Base-by-base conservation (phyloP, 2,888 invertebrate genomes). In the Julus scandinavius region DNA sequence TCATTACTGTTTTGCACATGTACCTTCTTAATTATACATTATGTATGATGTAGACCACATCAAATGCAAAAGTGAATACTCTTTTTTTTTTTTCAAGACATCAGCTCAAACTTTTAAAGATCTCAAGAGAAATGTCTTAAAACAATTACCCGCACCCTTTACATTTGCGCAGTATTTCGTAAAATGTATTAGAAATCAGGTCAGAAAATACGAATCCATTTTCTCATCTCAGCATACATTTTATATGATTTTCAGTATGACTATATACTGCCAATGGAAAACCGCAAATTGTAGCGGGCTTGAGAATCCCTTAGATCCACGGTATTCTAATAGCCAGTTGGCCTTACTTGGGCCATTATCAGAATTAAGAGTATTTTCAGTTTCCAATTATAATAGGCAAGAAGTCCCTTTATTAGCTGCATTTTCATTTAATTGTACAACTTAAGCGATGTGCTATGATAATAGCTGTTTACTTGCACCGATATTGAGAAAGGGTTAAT, bases 401-500 rank as follows among this genome's bases (percentile, higher is more conserved):
- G n/a, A 63, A n/a, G n/a, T n/a, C 63, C n/a, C n/a, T 63, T 63
- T 63, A 63, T 63, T 63, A 63, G 6, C n/a, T 63, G 63, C 63
- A 20, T 63, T 63, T 63, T 13, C 20, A 63, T 63, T 63, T 63
- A 63, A 63, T 63, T 63, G 58, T 58, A 63, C 5, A 63, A 20
- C 63, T 63, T 63, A 20, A 58, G 63, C 7, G 63, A 17, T n/a
- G 63, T n/a, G 63, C 63, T 63, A 63, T 63, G 63, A n/a, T 63
- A 6, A 6, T 63, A 63, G n/a, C 63, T n/a, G n/a, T 63, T 63
- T 63, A 63, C 63, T 63, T 63, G 63, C n/a, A 63, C 63, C 63
- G n/a, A 63, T 63, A 63, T 63, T 20, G 17, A 63, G 63, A n/a
- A 63, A 63, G n/a, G 63, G 63, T 63, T 63, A 63, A 63, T 63